Evolutionary conservation across 1,140 invertebrate species (phyloP).

Genomic region (Melanaphis sacchari): DNA sequence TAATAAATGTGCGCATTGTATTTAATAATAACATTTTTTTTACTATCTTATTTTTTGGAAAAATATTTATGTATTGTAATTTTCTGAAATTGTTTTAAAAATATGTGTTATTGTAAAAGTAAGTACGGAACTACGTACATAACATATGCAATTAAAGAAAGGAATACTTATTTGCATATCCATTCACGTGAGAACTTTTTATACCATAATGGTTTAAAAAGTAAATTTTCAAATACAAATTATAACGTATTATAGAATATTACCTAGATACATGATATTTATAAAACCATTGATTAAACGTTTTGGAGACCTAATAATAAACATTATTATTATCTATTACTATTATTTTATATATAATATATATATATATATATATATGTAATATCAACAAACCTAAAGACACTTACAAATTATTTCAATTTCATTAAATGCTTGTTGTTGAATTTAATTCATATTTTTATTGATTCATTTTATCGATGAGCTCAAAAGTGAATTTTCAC

Average conservation of each 20-base stretch:
- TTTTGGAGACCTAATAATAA: background rate
- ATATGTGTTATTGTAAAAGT: background rate
- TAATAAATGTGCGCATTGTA: background rate
- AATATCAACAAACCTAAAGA: background rate
- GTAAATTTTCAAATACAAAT: background rate
- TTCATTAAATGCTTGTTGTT: background rate
- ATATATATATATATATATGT: no score
- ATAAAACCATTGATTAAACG: background rate
- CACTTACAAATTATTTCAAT: background rate
- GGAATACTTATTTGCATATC: background rate
- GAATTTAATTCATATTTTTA: background rate
- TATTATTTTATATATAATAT: no score
- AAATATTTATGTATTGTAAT: no score
- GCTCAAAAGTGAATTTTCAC: background rate
- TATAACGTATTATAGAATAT: background rate
- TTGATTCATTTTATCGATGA: background rate
- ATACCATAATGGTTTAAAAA: background rate
- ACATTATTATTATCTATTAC: background rate
- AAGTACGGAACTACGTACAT: background rate
- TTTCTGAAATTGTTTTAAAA: background rate
- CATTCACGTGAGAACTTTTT: background rate
- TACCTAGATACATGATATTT: background rate
- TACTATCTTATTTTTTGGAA: background rate
- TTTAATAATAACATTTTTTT: background rate
- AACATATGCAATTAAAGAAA: background rate